Evolutionary conservation across 2,797 vertebrate species (phyloP), one percentile per base, ranked within the genome.

Genomic region (Neopelma chrysocephalum): DNA sequence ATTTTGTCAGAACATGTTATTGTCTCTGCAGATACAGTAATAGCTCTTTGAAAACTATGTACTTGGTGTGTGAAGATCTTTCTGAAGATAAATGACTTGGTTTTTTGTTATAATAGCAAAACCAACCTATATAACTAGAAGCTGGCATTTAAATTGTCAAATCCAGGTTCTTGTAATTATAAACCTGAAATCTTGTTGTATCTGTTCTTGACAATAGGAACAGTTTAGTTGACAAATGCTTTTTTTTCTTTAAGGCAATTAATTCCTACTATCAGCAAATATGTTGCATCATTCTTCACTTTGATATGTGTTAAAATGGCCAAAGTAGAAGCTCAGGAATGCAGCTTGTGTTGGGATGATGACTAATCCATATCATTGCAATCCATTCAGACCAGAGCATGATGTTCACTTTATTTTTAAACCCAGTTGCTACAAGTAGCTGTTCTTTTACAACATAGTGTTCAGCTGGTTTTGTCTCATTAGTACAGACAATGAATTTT

Each of bases 401-500:
- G 45, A 47, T 31, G 51, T 31, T 78, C 23, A 29, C 58, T 76
- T 82, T 75, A 34, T 61, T 62, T 43, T 36, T 29, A 88, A 86
- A 85, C 26, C 31, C 91, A 42, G 66, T 79, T 87, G 43, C 65
- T 86, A 32, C 48, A 38, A 54, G 77, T 57, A 82, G 79, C 90
- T 94, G 11, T 71, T 79, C 58, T 95, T 91, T 85, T 90, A 76
- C 43, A 84, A 19, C 40, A 64, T 19, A 87, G 17, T 8, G 60
- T 94, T 87, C 68, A 84, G 54, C 82, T 82, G 34, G 25, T 91
- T 95, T 94, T 94, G 72, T 78, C 86, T 87, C 64, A 65, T 95
- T 71, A 87, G 93, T 27, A 62, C 66, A 91, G 94, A 91, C 87
- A 92, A 65, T 29, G 57, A 83, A 76, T 95, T 96, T 90, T 85